Evolutionary conservation across 2,113 vertebrate genomes (phyloP).

Genomic region (Recurvirostra avosetta): DNA sequence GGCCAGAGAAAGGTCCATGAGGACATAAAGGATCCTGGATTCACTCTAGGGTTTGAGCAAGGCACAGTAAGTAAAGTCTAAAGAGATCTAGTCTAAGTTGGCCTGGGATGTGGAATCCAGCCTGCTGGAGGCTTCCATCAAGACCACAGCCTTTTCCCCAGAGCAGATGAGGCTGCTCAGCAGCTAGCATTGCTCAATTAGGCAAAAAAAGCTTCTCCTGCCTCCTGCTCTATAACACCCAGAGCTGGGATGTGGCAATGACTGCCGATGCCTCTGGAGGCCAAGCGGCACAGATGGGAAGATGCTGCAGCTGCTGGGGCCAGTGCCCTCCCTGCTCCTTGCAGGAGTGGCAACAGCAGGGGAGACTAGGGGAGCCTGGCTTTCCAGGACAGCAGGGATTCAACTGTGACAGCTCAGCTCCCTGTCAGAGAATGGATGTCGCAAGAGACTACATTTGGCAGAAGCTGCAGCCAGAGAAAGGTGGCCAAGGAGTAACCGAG

Average conservation of each 20-base stretch:
- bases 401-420: neutral
- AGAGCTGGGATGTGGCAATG: neutral
- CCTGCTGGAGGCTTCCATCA: neutral
- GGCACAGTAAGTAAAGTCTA: neutral
- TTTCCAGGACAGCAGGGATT: neutral
- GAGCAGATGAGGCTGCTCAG: neutral
- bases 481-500: neutral
- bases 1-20: neutral
- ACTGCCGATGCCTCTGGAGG: neutral
- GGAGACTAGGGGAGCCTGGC: neutral
- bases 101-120: neutral
- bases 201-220: neutral
- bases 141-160: neutral
- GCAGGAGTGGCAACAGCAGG: fast-evolving
- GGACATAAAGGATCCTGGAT: neutral
- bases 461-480: neutral
- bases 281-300: neutral
- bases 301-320: neutral
- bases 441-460: neutral
- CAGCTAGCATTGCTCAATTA: neutral
- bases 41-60: neutral
- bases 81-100: neutral
- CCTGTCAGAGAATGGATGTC: neutral
- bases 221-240: neutral
- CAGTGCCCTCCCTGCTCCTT: neutral